A percentile compares a stretch with the other conserved stretches of the same genome.
These are phyloP conservation scores for Papilio demoleus DNA, from an alignment of 2,888 invertebrate genomes.

Conservation along the genomic window DNA sequence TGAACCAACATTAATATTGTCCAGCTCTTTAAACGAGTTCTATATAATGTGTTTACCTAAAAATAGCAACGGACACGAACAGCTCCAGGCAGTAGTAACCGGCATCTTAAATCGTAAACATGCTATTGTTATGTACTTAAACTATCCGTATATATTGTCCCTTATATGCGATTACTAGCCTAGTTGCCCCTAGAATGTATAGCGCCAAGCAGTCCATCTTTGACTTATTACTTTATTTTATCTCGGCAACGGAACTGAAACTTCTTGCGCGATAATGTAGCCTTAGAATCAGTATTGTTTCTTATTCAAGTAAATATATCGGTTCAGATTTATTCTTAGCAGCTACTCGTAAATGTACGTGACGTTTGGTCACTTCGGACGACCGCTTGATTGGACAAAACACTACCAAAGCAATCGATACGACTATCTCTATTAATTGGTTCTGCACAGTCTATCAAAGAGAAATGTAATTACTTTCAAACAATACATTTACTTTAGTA, in stretches of 20 bases:
- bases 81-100: neutral
- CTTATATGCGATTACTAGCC: no score
- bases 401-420: conserved; percentile 14
- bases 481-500: neutral
- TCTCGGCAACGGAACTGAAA: no score
- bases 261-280: no score
- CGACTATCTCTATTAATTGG: neutral
- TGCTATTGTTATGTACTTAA: neutral
- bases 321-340: neutral
- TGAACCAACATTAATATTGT: no score
- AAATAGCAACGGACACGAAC: neutral
- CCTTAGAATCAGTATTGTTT: no score
- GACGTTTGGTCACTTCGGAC: neutral
- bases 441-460: neutral
- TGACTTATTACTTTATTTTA: no score
- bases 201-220: no score
- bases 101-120: neutral
- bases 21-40: no score
- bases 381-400: conserved; percentile 2
- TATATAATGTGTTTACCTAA: neutral
- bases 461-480: conserved; percentile 9
- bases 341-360: conserved; percentile 2
- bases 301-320: no score
- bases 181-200: no score
- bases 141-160: neutral